These are phyloP conservation scores for Scaptomyza reducta DNA, from an alignment of 2,888 invertebrate species.

Conservation along the genomic window DNA sequence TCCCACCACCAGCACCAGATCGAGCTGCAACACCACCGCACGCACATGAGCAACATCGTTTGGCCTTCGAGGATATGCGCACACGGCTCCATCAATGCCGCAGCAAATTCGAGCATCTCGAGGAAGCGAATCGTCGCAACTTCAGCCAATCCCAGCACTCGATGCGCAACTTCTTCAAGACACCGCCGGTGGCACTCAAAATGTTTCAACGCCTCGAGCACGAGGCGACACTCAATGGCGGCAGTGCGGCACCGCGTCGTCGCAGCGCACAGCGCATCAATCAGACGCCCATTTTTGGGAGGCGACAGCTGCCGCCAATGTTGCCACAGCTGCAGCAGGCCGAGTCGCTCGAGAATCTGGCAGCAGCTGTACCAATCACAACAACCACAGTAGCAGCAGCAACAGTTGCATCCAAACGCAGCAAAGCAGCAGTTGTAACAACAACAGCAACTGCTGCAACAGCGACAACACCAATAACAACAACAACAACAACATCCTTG, in stretches of 20 bases:
- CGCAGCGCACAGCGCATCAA: conserved; percentile 80
- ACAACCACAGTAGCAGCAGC: background rate
- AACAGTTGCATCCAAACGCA: conserved; percentile 4
- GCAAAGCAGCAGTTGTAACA: conserved; percentile 5
- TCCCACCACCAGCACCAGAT: conserved; percentile 4
- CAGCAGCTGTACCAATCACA: conserved; percentile 27
- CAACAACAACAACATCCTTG: conserved; percentile 1
- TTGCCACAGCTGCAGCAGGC: conserved; percentile 74
- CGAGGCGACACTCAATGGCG: conserved; percentile 59
- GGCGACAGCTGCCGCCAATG: conserved; percentile 63
- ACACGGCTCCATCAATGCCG: conserved; percentile 82
- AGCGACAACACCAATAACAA: conserved; percentile 3
- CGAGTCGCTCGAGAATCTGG: conserved; percentile 81
- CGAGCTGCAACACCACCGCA: background rate
- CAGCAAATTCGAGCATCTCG: conserved; percentile 82
- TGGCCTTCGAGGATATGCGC: conserved; percentile 83
- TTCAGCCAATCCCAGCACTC: conserved; percentile 81
- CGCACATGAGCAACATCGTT: conserved; percentile 26
- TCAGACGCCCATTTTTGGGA: conserved; percentile 83
- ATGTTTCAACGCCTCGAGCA: conserved; percentile 79
- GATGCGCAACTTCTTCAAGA: conserved; percentile 82
- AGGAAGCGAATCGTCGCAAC: conserved; percentile 82
- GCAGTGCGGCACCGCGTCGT: conserved; percentile 39
- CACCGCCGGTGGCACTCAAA: conserved; percentile 75
- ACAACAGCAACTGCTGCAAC: background rate